These are phyloP conservation scores for Poecilia wingei DNA, from an alignment of 2,797 vertebrate species.

Conservation along the genomic window DNA sequence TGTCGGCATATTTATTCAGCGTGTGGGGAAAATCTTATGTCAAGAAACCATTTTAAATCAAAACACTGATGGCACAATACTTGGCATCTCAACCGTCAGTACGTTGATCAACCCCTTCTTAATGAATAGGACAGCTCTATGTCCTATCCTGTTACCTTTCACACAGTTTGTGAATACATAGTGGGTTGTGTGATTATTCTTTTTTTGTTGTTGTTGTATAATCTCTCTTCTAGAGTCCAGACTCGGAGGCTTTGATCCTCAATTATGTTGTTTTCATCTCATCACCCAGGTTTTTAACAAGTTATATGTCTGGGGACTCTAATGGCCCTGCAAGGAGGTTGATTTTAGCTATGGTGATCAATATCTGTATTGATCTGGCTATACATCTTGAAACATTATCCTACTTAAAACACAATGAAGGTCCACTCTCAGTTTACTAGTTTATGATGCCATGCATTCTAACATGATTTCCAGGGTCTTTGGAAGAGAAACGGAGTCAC, in stretches of 20 bases:
- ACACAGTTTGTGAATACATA: neutral
- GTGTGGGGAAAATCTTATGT: neutral
- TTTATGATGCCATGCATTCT: neutral
- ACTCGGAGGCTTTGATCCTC: neutral
- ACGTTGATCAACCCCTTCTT: neutral
- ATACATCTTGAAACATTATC: neutral
- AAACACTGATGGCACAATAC: neutral
- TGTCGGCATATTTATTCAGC: neutral
- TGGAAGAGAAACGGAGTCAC: neutral
- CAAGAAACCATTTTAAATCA: neutral
- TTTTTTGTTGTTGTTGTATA: neutral
- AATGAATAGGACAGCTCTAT: neutral
- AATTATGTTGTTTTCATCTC: neutral
- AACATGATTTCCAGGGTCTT: neutral
- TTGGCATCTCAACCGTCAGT: neutral
- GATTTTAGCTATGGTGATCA: neutral
- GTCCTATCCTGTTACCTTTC: neutral
- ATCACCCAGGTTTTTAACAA: neutral
- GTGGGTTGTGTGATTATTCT: neutral
- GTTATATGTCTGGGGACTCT: neutral
- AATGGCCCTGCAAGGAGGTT: neutral
- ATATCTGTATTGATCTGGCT: neutral
- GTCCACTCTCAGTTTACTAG: neutral
- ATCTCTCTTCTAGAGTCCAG: neutral
- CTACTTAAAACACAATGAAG: neutral